phyloP scores from a whole-genome alignment of 2,888 invertebrate genomes.

The Auanema freiburgensis region DNA sequence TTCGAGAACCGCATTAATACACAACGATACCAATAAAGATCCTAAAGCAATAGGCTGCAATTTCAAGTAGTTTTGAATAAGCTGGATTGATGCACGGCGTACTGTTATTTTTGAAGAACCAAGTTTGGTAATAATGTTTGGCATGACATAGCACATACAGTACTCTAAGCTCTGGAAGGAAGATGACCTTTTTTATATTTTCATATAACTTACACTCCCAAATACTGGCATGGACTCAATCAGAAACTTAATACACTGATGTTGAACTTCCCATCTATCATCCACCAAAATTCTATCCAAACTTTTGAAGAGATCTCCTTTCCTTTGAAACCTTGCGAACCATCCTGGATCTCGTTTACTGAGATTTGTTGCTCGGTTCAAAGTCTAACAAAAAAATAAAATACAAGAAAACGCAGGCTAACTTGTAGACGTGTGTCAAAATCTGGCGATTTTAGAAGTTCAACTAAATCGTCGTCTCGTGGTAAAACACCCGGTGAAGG shows the following conservation, averaged over 20 bases:
- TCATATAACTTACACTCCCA: slow-evolving; percentile 62
- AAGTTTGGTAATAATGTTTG: slow-evolving; percentile 64
- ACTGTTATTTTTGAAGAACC: slow-evolving; percentile 58
- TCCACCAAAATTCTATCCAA: slow-evolving; percentile 66
- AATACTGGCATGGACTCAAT: slow-evolving; percentile 58
- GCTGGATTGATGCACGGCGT: slow-evolving; percentile 65
- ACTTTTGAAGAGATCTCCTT: slow-evolving; percentile 49
- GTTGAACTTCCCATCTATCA: slow-evolving; percentile 67
- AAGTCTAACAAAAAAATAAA: slow-evolving; percentile 26
- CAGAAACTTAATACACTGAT: slow-evolving; percentile 66
- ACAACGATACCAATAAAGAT: slow-evolving; percentile 65
- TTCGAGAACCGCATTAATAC: slow-evolving; percentile 63
- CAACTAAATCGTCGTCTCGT: slow-evolving; percentile 38
- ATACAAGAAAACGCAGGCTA: background rate
- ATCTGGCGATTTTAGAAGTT: slow-evolving; percentile 34
- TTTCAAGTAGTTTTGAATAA: slow-evolving; percentile 65
- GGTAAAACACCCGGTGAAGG: slow-evolving; percentile 42
- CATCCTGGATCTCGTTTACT: slow-evolving; percentile 41
- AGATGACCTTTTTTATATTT: no score
- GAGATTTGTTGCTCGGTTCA: slow-evolving; percentile 39
- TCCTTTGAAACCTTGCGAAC: slow-evolving; percentile 40
- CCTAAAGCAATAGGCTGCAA: slow-evolving; percentile 65
- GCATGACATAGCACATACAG: slow-evolving; percentile 64
- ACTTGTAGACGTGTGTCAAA: slow-evolving; percentile 45
- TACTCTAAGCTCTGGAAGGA: slow-evolving; percentile 64